Evolutionary conservation across 2,113 vertebrate species (phyloP), one percentile per base, ranked within the genome.

Genomic region (Corvus cornix): DNA sequence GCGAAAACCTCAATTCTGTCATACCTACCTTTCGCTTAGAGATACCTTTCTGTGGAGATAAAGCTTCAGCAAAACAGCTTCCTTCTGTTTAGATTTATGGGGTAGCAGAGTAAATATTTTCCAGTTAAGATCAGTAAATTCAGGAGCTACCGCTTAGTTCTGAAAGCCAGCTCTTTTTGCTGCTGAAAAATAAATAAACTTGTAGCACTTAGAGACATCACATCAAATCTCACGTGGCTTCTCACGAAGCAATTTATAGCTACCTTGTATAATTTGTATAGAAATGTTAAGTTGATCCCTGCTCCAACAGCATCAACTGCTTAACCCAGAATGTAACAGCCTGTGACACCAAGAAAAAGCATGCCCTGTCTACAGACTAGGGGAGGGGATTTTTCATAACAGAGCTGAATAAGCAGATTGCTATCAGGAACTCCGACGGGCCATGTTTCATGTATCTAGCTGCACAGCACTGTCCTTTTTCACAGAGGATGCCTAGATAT

Each of bases 361-460:
- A 3, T 92, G 48, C 52, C 24, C 60, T 63, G 6, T 53, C 0
- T 46, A 27, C 44, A 67, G 64, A 37, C 44, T 31, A 22, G 56
- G 41, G 49, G 49, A 81, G 41, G 35, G 39, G 41, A 49, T 80
- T 93, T 94, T 55, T 44, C 31, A 3, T 94, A 75, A 76, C 86
- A 53, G 88, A 92, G 66, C 91, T 89, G 85, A 94, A 90, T 78
- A 93, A 95, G 93, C 95, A 96, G 95, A 93, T 89, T 92, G 84
- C 37, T 53, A 37, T 68, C 88, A 52, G 73, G 56, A 92, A 35
- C 60, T 88, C 60, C 1, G 9, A 44, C 75, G 90, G 85, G 55
- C 90, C 69, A 49, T 81, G 49, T 84, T 93, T 90, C 27, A 49
- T 81, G 49, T 84, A 91, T 90, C 27, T 96, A 90, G 68, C 79